These are phyloP conservation scores for Tenodera sinensis DNA, from an alignment of 2,888 invertebrate species.

Conservation along the genomic window DNA sequence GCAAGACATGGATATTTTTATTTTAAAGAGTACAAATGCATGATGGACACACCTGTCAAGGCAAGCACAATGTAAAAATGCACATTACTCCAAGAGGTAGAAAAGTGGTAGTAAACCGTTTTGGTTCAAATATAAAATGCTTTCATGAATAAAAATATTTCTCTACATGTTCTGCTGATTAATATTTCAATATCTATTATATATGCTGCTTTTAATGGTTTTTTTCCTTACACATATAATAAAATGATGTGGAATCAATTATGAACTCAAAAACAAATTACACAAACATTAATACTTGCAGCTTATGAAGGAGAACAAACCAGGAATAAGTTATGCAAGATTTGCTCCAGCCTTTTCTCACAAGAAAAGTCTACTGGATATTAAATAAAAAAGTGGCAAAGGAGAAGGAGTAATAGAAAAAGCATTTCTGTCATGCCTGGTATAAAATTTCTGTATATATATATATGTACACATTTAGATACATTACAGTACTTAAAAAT, in stretches of 20 bases:
- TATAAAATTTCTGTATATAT: no score
- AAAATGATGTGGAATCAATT: not conserved
- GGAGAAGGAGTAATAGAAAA: no score
- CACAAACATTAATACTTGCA: no score
- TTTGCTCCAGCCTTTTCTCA: no score
- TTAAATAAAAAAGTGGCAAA: no score
- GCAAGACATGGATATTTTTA: not conserved
- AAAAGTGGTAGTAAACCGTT: not conserved
- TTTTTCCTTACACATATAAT: not conserved
- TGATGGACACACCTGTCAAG: not conserved
- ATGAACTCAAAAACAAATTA: no score
- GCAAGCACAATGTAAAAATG: not conserved
- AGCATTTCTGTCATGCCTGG: no score
- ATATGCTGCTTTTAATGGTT: not conserved
- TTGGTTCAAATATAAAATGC: not conserved
- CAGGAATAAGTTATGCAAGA: no score
- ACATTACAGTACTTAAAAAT: no score
- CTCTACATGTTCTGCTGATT: not conserved
- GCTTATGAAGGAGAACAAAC: no score
- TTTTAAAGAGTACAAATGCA: not conserved
- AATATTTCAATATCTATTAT: not conserved
- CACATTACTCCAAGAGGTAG: not conserved
- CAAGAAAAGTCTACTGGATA: no score
- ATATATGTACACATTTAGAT: no score
- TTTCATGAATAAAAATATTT: conserved; percentile 13